Percentiles rank a stretch among this genome's conserved stretches.
phyloP scores from a whole-genome alignment of 2,113 vertebrate genomes.

The Notarius lentiginosus region DNA sequence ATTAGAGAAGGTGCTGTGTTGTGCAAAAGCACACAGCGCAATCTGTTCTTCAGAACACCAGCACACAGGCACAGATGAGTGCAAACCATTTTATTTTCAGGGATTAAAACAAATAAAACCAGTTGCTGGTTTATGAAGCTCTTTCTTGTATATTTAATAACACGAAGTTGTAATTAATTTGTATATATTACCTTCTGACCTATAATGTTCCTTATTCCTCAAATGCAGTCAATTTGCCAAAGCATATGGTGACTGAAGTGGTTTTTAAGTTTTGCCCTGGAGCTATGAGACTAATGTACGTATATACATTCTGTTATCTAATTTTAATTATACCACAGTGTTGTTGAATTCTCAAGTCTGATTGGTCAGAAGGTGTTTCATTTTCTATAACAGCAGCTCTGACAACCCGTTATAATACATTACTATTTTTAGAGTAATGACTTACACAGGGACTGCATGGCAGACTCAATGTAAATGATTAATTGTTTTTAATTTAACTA shows the following conservation, averaged over 20 bases:
- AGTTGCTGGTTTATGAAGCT: not conserved
- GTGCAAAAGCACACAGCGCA: constrained; percentile 58
- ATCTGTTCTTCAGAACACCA: constrained; percentile 56
- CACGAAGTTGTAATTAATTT: not conserved
- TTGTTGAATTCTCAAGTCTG: not conserved
- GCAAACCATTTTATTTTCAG: constrained; percentile 32
- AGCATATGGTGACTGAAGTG: not conserved
- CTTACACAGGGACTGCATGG: not conserved
- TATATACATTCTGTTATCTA: not conserved
- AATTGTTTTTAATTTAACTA: not conserved
- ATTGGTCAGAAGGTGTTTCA: not conserved
- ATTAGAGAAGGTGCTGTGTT: constrained; percentile 62
- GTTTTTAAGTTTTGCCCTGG: not conserved
- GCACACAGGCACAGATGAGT: constrained; percentile 40
- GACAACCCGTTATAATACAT: not conserved
- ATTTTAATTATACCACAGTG: not conserved
- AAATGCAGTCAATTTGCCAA: not conserved
- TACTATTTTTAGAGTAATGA: not conserved
- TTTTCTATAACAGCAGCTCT: not conserved
- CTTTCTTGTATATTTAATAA: not conserved
- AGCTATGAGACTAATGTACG: not conserved
- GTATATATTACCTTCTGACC: not conserved
- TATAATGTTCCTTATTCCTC: not conserved
- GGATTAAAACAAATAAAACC: not conserved
- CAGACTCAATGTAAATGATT: not conserved